phyloP scores from a whole-genome alignment of 2,113 vertebrate species.

The Neomonachus schauinslandi region DNA sequence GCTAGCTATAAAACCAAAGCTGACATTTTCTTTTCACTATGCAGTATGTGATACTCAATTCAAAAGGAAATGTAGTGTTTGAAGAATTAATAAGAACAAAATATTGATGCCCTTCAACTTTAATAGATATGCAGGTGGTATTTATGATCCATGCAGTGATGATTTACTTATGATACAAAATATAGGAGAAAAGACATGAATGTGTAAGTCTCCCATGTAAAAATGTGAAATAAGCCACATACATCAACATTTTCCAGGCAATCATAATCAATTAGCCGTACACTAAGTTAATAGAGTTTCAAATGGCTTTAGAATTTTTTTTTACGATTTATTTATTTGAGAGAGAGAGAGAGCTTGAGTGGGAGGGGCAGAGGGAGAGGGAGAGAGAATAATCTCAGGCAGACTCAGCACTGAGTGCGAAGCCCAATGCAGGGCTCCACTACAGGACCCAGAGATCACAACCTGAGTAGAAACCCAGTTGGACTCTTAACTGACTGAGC shows the following conservation, averaged over 20 bases:
- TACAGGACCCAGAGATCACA: neutral
- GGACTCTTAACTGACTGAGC: neutral
- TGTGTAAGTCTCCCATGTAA: neutral
- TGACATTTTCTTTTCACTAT: neutral
- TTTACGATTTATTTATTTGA: neutral
- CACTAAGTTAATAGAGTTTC: slow-evolving; percentile 9
- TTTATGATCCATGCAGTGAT: slow-evolving; percentile 20
- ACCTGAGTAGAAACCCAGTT: neutral
- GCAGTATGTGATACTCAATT: neutral
- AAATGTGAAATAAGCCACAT: slow-evolving; percentile 42
- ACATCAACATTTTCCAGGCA: neutral
- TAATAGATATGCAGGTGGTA: neutral
- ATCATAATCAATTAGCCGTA: neutral
- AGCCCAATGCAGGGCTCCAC: neutral
- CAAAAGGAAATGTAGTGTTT: neutral
- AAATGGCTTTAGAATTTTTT: neutral
- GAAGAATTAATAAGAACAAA: slow-evolving; percentile 18
- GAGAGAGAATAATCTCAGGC: neutral
- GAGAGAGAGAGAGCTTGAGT: neutral
- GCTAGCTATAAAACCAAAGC: slow-evolving; percentile 37
- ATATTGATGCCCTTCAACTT: slow-evolving; percentile 18
- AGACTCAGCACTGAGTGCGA: neutral
- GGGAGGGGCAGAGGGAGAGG: neutral
- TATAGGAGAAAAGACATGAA: neutral
- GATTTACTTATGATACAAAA: slow-evolving; percentile 53